Base-by-base conservation (phyloP, 2,113 vertebrate genomes). In the Gymnogyps californianus region DNA sequence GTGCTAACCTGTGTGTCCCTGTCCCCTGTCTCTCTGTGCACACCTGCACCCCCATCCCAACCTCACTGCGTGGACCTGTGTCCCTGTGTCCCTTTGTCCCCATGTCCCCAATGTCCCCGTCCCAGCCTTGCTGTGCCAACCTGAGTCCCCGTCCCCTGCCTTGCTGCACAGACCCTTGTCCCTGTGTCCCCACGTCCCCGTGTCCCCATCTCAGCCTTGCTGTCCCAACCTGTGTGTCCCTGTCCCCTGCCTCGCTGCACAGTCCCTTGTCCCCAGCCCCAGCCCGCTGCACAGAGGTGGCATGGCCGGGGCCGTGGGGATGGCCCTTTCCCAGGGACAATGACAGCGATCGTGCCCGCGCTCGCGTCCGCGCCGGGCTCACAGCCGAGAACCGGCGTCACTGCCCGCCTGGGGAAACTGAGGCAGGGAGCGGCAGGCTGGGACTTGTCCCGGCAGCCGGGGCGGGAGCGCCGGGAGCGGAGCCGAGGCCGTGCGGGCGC, bases 261-360 rank as follows among this genome's bases (percentile, higher is more conserved):
- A 70, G 17, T 5, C 47, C 69, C 34, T 3, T 24, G 61, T 47
- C 51, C 51, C 70, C 9, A 0, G 44, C 10, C 26, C 57, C 16
- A 15, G 19, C 52, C 6, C 14, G 0, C 31, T 4, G n/a, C 69
- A 19, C 16, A 17, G 66, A 26, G 16, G 16, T 54, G 75, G 18
- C 4, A 11, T 1, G 4, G 28, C 12, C 2, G 1, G 18, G 6
- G 3, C 19, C 2, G 0, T 3, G 47, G 49, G 28, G 13, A 14
- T 6, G 47, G 29, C 75, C 36, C 36, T 67, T 62, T 67, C 49
- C 29, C 67, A 16, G 51, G 32, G 26, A 15, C 14, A 14, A 14
- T 5, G 85, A 57, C 90, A 44, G 67, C 1, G 36, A 70, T 70
- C 31, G 89, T 59, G 89, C 76, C 75, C 64, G n/a, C 31, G 24